These are phyloP conservation scores for Gobio occitaniae DNA, from an alignment of 2,797 vertebrate species.

Conservation along the genomic window DNA sequence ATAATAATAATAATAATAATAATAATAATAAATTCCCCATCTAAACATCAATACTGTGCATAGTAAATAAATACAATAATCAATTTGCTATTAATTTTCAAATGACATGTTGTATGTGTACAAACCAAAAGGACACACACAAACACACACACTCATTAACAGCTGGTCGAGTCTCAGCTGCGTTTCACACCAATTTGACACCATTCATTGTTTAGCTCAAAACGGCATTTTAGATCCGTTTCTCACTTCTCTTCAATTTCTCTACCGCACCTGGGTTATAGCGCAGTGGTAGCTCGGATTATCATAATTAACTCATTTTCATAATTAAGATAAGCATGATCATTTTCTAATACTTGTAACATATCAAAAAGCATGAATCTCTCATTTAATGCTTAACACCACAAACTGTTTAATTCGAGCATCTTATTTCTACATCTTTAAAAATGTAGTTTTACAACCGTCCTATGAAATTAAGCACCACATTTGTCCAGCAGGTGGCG, in stretches of 20 bases:
- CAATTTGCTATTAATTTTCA: not conserved
- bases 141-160: not conserved
- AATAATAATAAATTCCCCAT: too few relatives aligned
- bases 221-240: slow-evolving; percentile 9
- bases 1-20: too few relatives aligned
- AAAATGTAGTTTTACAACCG: not conserved
- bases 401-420: not conserved
- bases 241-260: slow-evolving; percentile 7
- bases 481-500: slow-evolving; percentile 57
- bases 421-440: not conserved
- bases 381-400: not conserved
- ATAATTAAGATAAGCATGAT: not conserved
- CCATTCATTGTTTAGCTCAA: slow-evolving; percentile 10
- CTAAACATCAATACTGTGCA: not conserved
- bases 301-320: not conserved
- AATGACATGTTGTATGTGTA: not conserved
- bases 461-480: not conserved
- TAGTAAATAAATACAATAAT: not conserved
- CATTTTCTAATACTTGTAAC: not conserved
- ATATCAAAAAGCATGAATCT: not conserved
- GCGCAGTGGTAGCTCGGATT: not conserved
- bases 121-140: not conserved
- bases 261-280: slow-evolving; percentile 17
- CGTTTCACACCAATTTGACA: slow-evolving; percentile 27
- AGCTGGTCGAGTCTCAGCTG: slow-evolving; percentile 32